A percentile compares a stretch with the other conserved stretches of the same genome.
These are phyloP conservation scores for Eurystomus glaucurus DNA, from an alignment of 2,797 vertebrate genomes.

Conservation along the genomic window DNA sequence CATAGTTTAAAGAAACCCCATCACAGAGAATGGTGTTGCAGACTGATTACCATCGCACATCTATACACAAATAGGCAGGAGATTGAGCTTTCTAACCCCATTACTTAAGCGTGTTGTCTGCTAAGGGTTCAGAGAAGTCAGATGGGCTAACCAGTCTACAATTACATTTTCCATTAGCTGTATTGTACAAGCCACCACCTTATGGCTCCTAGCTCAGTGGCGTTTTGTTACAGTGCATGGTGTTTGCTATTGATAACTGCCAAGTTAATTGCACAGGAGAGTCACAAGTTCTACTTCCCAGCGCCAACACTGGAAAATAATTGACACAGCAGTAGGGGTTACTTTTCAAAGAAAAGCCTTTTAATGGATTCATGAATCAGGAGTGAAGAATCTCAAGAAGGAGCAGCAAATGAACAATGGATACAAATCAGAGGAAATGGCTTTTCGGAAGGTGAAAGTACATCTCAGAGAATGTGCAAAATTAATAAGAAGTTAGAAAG, in stretches of 20 bases:
- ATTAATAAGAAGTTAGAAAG: background rate
- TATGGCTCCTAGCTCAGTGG: accelerated
- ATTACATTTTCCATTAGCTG: background rate
- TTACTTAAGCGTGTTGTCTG: accelerated
- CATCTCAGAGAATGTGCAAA: background rate
- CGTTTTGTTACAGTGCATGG: background rate
- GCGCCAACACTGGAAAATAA: background rate
- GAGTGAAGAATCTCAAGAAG: background rate
- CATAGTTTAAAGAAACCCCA: background rate
- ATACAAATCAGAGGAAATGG: background rate
- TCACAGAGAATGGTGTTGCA: background rate
- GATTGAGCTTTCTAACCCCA: background rate
- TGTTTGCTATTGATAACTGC: background rate
- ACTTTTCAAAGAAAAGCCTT: conserved; percentile 7
- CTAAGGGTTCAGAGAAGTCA: background rate
- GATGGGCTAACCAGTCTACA: background rate
- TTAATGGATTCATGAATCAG: background rate
- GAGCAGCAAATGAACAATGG: background rate
- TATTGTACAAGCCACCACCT: background rate
- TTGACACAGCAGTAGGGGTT: background rate
- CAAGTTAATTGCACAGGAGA: conserved; percentile 25
- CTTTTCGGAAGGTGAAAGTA: conserved; percentile 27
- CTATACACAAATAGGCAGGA: accelerated
- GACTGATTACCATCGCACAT: background rate
- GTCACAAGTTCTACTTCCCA: background rate